Percentiles rank a stretch among this genome's conserved stretches.
Evolutionary conservation across 2,888 invertebrate genomes (phyloP).

Genomic region (Oscheius sp.): DNA sequence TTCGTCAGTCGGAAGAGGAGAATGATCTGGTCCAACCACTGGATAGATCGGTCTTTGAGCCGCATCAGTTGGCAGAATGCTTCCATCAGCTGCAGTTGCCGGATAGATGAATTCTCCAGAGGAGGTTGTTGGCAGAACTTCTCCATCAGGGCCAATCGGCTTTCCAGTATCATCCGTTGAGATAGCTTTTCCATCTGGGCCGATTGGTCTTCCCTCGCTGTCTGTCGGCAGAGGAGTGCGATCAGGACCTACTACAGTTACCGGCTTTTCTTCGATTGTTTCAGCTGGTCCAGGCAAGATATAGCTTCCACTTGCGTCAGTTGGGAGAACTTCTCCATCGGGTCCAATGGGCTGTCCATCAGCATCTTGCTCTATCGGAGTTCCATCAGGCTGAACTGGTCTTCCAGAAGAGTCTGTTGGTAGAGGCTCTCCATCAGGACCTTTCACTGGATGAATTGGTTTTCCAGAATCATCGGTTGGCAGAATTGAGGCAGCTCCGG

Average conservation of each 20-base stretch:
- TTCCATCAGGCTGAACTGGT: slow-evolving; percentile 39
- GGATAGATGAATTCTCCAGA: slow-evolving; percentile 32
- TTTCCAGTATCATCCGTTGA: slow-evolving; percentile 32
- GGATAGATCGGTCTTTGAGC: slow-evolving; percentile 30
- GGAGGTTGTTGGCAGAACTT: slow-evolving; percentile 36
- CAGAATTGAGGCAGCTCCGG: slow-evolving; percentile 51
- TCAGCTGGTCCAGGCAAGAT: slow-evolving; percentile 42
- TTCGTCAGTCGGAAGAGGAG: slow-evolving; percentile 36
- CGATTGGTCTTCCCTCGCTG: slow-evolving; percentile 36
- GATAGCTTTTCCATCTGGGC: slow-evolving; percentile 25
- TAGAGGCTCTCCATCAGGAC: slow-evolving; percentile 48
- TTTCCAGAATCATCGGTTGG: slow-evolving; percentile 45
- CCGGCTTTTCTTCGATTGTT: no score
- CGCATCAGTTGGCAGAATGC: slow-evolving; percentile 26
- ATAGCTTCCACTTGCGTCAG: slow-evolving; percentile 20
- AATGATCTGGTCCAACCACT: slow-evolving; percentile 26
- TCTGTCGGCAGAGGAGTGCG: slow-evolving; percentile 42
- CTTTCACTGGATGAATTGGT: slow-evolving; percentile 50
- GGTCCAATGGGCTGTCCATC: slow-evolving; percentile 41
- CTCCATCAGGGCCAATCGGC: slow-evolving; percentile 39
- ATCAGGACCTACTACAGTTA: slow-evolving; percentile 43
- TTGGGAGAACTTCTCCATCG: slow-evolving; percentile 48
- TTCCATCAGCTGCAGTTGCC: slow-evolving; percentile 46
- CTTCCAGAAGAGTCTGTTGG: slow-evolving; percentile 49
- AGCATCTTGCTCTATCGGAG: slow-evolving; percentile 38